Conservation (phyloP, 2,888 invertebrate genomes). For the Osmoderma eremita region DNA sequence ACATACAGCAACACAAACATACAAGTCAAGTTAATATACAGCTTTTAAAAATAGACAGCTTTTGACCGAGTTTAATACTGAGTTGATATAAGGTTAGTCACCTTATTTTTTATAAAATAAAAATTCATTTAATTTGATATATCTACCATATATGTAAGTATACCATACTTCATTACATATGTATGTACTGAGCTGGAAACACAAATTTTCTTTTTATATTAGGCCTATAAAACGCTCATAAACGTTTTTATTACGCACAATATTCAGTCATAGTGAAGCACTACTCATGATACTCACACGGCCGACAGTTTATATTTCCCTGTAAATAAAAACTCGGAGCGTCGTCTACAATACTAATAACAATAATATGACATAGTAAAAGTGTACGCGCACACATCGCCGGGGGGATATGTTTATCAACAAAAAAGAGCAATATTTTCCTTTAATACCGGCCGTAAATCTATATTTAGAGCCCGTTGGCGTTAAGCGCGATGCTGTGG, state of each 20-base stretch:
- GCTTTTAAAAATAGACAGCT: no score
- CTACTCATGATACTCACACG: slow-evolving; percentile 28
- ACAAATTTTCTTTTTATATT: slow-evolving; percentile 36
- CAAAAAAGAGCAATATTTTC: slow-evolving; percentile 33
- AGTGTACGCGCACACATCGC: slow-evolving; percentile 16
- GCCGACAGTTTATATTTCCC: slow-evolving; percentile 29
- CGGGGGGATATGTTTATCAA: slow-evolving; percentile 33
- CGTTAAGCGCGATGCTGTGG: slow-evolving; percentile 17
- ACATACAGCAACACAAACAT: no score
- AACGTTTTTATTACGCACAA: slow-evolving; percentile 38
- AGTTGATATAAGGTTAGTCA: no score
- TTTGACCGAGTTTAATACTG: no score
- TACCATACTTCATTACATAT: no score
- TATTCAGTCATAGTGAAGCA: slow-evolving; percentile 38
- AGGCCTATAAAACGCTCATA: slow-evolving; percentile 33
- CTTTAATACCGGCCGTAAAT: slow-evolving; percentile 28
- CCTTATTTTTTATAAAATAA: no score
- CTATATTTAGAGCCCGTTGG: slow-evolving; percentile 33
- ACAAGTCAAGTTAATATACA: no score
- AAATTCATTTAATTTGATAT: no score
- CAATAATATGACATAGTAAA: slow-evolving; percentile 35
- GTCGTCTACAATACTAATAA: slow-evolving; percentile 35
- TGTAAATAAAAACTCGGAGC: slow-evolving; percentile 34
- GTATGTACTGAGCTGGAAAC: slow-evolving; percentile 10
- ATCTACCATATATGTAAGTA: no score